A percentile compares a stretch with the other conserved stretches of the same genome.
Evolutionary conservation across 2,113 vertebrate genomes (phyloP).

Genomic region (Cariama cristata): DNA sequence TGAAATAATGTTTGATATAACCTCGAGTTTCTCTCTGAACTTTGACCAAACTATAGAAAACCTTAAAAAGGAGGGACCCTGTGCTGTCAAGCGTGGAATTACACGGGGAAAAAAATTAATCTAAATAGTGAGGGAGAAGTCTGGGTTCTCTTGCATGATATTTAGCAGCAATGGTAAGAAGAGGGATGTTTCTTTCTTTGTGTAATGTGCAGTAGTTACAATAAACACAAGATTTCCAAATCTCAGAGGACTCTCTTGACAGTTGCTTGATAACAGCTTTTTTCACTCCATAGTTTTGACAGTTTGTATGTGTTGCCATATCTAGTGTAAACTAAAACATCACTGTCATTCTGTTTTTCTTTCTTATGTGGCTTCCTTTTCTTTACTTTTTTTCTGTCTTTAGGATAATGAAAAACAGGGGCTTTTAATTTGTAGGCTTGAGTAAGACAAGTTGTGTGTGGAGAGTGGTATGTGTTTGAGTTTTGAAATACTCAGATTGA

Average conservation of each 20-base stretch:
- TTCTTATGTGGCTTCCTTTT: slow-evolving; percentile 78
- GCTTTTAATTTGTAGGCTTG: slow-evolving; percentile 80
- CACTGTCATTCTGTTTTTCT: slow-evolving; percentile 86
- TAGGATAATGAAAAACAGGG: slow-evolving; percentile 82
- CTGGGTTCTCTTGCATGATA: slow-evolving; percentile 79
- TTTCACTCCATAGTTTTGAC: slow-evolving; percentile 88
- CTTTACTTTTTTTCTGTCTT: slow-evolving; percentile 70
- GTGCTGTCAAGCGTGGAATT: slow-evolving; percentile 75
- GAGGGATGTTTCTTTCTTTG: slow-evolving; percentile 85
- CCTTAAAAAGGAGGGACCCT: slow-evolving; percentile 51
- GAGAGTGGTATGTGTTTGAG: slow-evolving; percentile 79
- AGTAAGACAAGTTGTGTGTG: slow-evolving; percentile 74
- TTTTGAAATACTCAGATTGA: slow-evolving; percentile 73
- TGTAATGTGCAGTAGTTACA: slow-evolving; percentile 87
- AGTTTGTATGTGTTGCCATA: slow-evolving; percentile 88
- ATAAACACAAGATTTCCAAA: slow-evolving; percentile 89
- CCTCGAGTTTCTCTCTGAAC: slow-evolving; percentile 76
- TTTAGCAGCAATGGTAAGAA: slow-evolving; percentile 80
- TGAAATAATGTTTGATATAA: slow-evolving; percentile 75
- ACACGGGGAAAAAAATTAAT: slow-evolving; percentile 67
- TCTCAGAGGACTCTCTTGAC: slow-evolving; percentile 88
- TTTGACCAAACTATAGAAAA: slow-evolving; percentile 73
- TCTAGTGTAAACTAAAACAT: slow-evolving; percentile 88
- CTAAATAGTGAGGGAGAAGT: slow-evolving; percentile 75
- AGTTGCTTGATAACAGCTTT: slow-evolving; percentile 88